Conservation (phyloP, 2,797 vertebrate genomes). For the Lemur catta region DNA sequence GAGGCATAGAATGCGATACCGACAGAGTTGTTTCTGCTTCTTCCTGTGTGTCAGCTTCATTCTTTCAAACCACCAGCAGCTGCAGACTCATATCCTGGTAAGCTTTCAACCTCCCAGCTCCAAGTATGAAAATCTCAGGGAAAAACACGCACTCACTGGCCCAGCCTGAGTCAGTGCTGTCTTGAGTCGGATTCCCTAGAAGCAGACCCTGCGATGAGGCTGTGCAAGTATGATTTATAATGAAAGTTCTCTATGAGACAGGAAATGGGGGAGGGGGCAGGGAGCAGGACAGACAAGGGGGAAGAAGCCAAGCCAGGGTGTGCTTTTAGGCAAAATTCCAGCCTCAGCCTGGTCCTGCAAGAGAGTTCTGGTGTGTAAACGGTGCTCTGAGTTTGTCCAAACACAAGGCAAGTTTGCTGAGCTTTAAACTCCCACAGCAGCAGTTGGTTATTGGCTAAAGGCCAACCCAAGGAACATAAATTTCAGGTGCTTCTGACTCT, state of each 20-base stretch:
- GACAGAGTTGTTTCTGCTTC: neutral
- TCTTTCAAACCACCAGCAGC: neutral
- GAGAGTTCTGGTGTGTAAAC: neutral
- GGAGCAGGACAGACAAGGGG: neutral
- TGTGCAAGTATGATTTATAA: neutral
- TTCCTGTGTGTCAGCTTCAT: neutral
- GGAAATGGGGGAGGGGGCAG: neutral
- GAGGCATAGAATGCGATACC: neutral
- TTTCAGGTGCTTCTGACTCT: neutral
- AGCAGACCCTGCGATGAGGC: neutral
- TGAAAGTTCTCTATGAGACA: neutral
- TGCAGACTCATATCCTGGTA: no score
- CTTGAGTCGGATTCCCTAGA: neutral
- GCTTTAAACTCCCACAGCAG: neutral
- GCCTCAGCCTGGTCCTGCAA: neutral
- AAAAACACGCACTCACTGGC: neutral
- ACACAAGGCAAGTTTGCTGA: neutral
- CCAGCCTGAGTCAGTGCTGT: neutral
- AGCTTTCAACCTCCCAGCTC: neutral
- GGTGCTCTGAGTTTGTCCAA: neutral
- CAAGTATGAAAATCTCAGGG: neutral
- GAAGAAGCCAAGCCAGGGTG: neutral
- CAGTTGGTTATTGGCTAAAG: neutral
- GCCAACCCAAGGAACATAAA: neutral
- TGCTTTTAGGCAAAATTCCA: neutral